phyloP scores from a whole-genome alignment of 2,797 vertebrate genomes.

The Catamblyrhynchus diadema region DNA sequence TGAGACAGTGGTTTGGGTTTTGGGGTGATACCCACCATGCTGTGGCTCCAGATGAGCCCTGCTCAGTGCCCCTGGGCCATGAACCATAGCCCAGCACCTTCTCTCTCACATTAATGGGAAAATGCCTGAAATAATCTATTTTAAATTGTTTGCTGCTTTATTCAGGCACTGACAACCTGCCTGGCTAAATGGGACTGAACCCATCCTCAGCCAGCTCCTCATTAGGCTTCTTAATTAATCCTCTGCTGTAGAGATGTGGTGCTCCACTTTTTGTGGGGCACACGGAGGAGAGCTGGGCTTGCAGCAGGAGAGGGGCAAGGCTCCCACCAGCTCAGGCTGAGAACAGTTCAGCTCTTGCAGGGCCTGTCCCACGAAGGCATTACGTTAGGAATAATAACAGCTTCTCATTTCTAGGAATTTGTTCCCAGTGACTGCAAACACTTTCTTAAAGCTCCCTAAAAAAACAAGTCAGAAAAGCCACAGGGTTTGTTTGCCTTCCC shows the following conservation, averaged over 20 bases:
- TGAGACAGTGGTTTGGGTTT: not conserved
- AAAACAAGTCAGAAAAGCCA: slow-evolving; percentile 33
- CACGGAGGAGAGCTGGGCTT: fast-evolving
- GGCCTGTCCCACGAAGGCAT: not conserved
- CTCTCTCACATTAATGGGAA: not conserved
- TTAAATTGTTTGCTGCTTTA: not conserved
- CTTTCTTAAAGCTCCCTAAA: not conserved
- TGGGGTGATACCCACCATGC: fast-evolving
- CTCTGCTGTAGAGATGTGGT: not conserved
- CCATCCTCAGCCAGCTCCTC: not conserved
- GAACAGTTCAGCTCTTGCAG: not conserved
- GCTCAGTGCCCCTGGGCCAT: fast-evolving
- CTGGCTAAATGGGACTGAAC: not conserved
- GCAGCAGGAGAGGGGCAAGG: not conserved
- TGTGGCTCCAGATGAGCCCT: fast-evolving
- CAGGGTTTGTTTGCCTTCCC: slow-evolving; percentile 37
- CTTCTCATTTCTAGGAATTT: slow-evolving; percentile 45
- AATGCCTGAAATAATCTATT: not conserved
- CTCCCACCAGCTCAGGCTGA: not conserved
- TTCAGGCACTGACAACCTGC: not conserved
- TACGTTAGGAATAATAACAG: not conserved
- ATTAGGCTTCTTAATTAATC: not conserved
- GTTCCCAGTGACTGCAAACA: not conserved
- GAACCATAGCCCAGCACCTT: not conserved
- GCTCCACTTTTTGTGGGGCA: fast-evolving